These are phyloP conservation scores for Musca domestica DNA, from an alignment of 1,140 invertebrate genomes.

Conservation along the genomic window DNA sequence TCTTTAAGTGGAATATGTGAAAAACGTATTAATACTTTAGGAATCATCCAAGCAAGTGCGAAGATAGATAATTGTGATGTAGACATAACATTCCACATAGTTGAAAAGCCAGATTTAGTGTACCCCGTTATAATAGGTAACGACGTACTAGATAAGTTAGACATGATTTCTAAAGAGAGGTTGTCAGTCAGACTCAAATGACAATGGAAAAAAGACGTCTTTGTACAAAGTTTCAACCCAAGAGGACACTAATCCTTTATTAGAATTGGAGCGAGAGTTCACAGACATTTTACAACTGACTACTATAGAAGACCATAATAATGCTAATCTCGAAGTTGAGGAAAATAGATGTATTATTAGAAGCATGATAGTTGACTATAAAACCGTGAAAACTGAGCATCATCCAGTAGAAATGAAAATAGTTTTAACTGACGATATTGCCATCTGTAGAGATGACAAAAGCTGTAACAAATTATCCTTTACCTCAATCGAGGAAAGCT, in stretches of 20 bases:
- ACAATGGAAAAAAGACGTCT: not conserved
- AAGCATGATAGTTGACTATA: too few relatives aligned
- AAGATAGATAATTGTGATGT: not conserved
- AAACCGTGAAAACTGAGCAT: not conserved
- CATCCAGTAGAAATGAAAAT: constrained; percentile 6
- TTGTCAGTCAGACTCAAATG: not conserved
- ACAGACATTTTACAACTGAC: too few relatives aligned
- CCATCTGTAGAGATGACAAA: constrained; percentile 36
- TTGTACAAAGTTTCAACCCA: not conserved
- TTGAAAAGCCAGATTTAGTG: not conserved
- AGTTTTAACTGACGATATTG: constrained; percentile 21
- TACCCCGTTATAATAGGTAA: not conserved
- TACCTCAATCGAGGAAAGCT: not conserved
- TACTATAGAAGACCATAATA: too few relatives aligned
- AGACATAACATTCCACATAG: constrained; percentile 2
- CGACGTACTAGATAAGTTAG: not conserved
- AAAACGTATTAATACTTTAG: not conserved
- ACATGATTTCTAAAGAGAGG: not conserved
- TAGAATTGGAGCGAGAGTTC: too few relatives aligned
- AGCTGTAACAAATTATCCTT: constrained; percentile 29
- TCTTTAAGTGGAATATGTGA: not conserved
- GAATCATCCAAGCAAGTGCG: not conserved
- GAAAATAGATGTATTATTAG: too few relatives aligned
- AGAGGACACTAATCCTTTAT: not conserved
- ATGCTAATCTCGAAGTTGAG: too few relatives aligned